Evolutionary conservation across 2,797 vertebrate species (phyloP).

Genomic region (Lophotriccus pileatus): DNA sequence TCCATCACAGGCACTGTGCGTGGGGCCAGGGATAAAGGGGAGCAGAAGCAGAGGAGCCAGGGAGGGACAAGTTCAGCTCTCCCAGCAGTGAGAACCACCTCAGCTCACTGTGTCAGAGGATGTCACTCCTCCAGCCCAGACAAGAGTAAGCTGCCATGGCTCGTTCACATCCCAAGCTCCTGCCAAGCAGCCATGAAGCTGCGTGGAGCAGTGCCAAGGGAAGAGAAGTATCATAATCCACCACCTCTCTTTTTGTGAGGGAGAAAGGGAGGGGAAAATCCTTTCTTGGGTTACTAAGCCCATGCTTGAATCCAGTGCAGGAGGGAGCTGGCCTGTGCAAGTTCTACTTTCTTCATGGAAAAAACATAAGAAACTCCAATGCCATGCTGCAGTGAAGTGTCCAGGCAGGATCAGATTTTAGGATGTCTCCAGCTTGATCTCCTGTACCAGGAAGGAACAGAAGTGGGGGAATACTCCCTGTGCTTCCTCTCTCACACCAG

Average conservation of each 20-base stretch:
- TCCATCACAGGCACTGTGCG: background rate
- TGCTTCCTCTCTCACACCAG: background rate
- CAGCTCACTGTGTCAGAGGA: background rate
- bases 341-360: background rate
- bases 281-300: background rate
- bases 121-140: background rate
- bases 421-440: background rate
- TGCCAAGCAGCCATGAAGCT: background rate
- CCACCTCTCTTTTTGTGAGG: background rate
- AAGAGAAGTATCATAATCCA: background rate
- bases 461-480: background rate
- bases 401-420: background rate
- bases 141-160: background rate
- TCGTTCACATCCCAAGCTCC: background rate
- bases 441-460: background rate
- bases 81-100: background rate
- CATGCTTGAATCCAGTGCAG: background rate
- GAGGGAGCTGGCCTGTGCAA: background rate
- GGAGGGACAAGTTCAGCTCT: background rate
- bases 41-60: background rate
- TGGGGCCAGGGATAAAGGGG: rapidly evolving
- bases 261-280: background rate
- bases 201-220: background rate
- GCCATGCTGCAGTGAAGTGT: background rate
- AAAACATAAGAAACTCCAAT: background rate